phyloP scores from a whole-genome alignment of 2,888 invertebrate genomes.

The Athalia rosae region DNA sequence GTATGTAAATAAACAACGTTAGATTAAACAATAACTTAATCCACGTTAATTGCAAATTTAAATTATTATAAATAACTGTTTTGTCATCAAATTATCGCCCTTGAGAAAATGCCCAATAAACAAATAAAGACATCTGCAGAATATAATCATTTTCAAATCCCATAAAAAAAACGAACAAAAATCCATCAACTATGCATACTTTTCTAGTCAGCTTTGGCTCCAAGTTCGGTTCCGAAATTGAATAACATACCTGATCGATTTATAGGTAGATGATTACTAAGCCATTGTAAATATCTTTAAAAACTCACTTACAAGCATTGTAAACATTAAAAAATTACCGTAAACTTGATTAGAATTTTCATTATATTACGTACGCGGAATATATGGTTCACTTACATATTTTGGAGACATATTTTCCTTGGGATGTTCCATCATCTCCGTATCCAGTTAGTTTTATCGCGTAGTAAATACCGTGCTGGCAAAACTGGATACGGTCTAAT shows the following conservation, averaged over 20 bases:
- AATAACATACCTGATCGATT: slow-evolving; percentile 7
- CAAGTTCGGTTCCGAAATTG: slow-evolving; percentile 24
- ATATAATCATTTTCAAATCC: slow-evolving; percentile 25
- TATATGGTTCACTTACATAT: slow-evolving; percentile 13
- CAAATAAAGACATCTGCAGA: slow-evolving; percentile 14
- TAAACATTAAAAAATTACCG: slow-evolving; percentile 22
- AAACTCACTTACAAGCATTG: slow-evolving; percentile 41
- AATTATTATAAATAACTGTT: slow-evolving; percentile 34
- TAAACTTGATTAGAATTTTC: slow-evolving; percentile 7
- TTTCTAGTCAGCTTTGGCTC: slow-evolving; percentile 32
- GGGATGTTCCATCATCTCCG: background rate
- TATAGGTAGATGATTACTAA: slow-evolving; percentile 13
- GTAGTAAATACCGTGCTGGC: slow-evolving; percentile 11
- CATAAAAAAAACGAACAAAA: background rate
- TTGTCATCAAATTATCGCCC: slow-evolving; percentile 24
- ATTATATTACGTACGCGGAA: slow-evolving; percentile 11
- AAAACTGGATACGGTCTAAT: slow-evolving; percentile 13
- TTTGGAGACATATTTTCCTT: background rate
- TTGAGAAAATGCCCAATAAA: slow-evolving; percentile 33
- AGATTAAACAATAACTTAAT: slow-evolving; percentile 42
- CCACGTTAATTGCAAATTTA: slow-evolving; percentile 38
- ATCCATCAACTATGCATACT: slow-evolving; percentile 14
- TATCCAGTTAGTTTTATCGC: background rate
- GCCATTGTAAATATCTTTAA: slow-evolving; percentile 19
- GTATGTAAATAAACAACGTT: slow-evolving; percentile 38